phyloP scores from a whole-genome alignment of 2,113 vertebrate genomes.

The Propithecus coquereli region DNA sequence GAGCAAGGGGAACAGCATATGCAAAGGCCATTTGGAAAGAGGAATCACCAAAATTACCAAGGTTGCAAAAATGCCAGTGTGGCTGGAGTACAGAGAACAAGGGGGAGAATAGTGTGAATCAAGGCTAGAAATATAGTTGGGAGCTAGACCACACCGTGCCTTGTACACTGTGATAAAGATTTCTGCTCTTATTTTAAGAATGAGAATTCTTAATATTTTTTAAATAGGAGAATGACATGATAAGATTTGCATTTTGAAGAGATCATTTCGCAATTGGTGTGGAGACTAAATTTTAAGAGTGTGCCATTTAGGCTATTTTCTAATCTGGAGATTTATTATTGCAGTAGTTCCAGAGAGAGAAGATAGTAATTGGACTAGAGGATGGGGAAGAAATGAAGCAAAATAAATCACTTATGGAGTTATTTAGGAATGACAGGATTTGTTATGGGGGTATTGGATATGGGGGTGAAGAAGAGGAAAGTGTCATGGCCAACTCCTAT shows the following conservation, averaged over 20 bases:
- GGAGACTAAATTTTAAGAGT: neutral
- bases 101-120: fast-evolving
- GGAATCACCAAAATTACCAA: neutral
- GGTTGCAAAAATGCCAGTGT: neutral
- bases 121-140: neutral
- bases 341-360: neutral
- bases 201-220: neutral
- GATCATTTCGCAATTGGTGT: neutral
- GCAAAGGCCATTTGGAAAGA: neutral
- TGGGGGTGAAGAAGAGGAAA: neutral
- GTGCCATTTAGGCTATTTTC: neutral
- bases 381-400: neutral
- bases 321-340: neutral
- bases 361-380: neutral
- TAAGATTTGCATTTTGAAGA: neutral
- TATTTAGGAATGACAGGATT: neutral
- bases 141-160: neutral
- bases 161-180: neutral
- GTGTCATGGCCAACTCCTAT: neutral
- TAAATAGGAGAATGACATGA: neutral
- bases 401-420: neutral
- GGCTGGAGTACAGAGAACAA: neutral
- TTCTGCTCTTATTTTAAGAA: neutral
- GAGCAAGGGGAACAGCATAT: neutral
- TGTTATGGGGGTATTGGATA: neutral